phyloP scores from a whole-genome alignment of 2,113 vertebrate genomes.

The Sterna hirundo region DNA sequence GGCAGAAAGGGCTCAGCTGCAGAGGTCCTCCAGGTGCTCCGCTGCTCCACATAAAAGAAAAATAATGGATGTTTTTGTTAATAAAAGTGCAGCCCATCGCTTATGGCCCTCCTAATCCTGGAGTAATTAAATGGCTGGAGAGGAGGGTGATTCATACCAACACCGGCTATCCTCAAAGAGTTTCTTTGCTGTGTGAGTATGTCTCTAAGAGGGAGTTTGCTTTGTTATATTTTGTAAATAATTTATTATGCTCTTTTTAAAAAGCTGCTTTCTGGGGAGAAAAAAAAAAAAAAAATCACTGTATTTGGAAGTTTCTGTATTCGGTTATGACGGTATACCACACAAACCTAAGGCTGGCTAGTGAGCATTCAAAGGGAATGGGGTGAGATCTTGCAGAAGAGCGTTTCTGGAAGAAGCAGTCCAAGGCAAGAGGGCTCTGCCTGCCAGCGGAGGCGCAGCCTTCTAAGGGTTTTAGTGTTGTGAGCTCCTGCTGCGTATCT shows the following conservation, averaged over 20 bases:
- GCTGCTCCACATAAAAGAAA: background rate
- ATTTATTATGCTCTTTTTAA: background rate
- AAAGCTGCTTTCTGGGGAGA: background rate
- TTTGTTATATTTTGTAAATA: background rate
- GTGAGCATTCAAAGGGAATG: background rate
- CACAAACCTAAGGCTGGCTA: background rate
- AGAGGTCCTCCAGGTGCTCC: background rate
- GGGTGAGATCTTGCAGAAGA: background rate
- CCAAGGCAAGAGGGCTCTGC: background rate
- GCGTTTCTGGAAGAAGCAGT: background rate
- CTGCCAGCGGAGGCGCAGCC: rapidly evolving
- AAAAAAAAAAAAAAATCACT: background rate
- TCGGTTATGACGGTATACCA: background rate
- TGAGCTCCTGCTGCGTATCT: background rate
- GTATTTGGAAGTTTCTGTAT: background rate
- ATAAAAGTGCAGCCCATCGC: background rate
- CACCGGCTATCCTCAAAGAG: background rate
- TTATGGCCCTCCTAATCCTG: background rate
- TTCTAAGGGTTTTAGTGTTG: background rate
- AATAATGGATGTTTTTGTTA: constrained; percentile 38
- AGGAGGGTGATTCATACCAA: background rate
- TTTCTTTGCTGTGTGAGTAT: background rate
- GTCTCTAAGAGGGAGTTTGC: background rate
- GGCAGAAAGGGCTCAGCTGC: background rate
- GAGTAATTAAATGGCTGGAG: constrained; percentile 22